Percentiles rank a stretch among this genome's conserved stretches.
phyloP scores from a whole-genome alignment of 2,888 invertebrate species.

The Tolmerus cingulatus region DNA sequence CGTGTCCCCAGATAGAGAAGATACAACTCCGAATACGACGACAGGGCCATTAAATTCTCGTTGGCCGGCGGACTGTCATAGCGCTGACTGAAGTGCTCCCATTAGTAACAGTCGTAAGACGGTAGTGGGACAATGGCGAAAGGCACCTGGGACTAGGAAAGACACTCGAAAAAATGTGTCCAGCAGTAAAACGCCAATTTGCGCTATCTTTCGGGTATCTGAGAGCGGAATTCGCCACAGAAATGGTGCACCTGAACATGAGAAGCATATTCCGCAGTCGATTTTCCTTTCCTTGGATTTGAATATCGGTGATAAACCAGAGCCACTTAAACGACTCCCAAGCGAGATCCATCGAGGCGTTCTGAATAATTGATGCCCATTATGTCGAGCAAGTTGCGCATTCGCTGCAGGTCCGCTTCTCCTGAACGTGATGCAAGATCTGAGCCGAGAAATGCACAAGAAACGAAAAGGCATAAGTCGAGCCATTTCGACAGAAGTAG shows the following conservation, averaged over 20 bases:
- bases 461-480: neutral
- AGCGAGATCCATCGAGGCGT: neutral
- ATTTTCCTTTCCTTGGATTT: neutral
- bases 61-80: neutral
- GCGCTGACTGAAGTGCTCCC: neutral
- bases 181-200: neutral
- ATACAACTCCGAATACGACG: neutral
- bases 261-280: neutral
- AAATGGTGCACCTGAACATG: neutral
- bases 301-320: neutral
- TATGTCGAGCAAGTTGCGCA: neutral
- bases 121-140: neutral
- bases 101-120: neutral
- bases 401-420: neutral
- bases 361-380: conserved; percentile 11
- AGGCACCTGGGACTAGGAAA: neutral
- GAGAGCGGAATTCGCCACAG: neutral
- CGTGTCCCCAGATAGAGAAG: neutral
- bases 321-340: neutral
- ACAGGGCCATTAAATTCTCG: conserved; percentile 5
- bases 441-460: neutral
- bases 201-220: neutral
- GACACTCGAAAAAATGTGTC: neutral
- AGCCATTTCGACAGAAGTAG: neutral
- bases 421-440: neutral